Evolutionary conservation across 1,140 invertebrate genomes (phyloP), one percentile per base, ranked within the genome.

Genomic region (Druon quercuslanigerum): DNA sequence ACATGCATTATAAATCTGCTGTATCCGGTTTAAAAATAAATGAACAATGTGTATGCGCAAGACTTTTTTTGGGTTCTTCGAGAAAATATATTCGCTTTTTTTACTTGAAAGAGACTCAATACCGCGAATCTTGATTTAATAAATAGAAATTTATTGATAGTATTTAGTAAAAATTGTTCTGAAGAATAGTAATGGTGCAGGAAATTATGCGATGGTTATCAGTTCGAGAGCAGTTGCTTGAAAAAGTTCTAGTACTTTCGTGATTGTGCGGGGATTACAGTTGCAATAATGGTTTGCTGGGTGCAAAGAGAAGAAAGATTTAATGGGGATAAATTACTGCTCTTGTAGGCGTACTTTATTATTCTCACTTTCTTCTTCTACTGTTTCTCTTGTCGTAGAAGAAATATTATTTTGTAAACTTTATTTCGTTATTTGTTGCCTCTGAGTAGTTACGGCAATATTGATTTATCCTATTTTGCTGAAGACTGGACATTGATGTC

Each of bases 321-420:
- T 57, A 25, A 14, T 33, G 33, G 16, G 60, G 60, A 66, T 33
- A 40, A 66, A 46, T 66, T 66, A 66, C 33, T 66, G 33, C 46
- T 66, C 11, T 66, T 25, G 40, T 11, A 0, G 9, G 7, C 12
- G 20, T 66, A 9, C 19, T 66, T 25, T 66, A 66, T 66, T 40
- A 33, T 57, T 57, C 9, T 7, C 40, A 46, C 40, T 46, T 46
- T 46, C 56, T 46, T 46, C 56, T 25, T 57, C 8, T 56, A 56
- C n/a, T 17, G 16, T 20, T 66, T 46, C 33, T 33, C 33, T 40
- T 16, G 46, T 25, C 16, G 16, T 16, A 14, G 0, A 16, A 60
- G 14, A 40, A 20, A 60, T 33, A 0, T 33, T 8, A 16, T 20
- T 66, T 46, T 46, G 40, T 46, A 46, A 46, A 46, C 40, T 46